Conservation (phyloP, 2,113 vertebrate species). For the Acrocephalus arundinaceus region DNA sequence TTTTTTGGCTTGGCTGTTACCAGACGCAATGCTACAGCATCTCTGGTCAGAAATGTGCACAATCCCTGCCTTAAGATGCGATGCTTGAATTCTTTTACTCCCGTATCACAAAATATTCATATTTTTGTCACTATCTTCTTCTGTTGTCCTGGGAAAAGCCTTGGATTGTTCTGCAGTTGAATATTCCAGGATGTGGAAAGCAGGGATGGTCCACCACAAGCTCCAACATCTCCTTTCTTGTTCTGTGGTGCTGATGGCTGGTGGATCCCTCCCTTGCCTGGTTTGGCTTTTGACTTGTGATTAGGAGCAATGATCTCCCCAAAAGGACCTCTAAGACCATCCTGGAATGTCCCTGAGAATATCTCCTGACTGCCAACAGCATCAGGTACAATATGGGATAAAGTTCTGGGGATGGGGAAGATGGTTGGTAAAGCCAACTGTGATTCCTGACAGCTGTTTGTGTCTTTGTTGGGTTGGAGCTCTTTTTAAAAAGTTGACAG, state of each 20-base stretch:
- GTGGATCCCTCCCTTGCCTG: not conserved
- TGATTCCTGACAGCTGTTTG: not conserved
- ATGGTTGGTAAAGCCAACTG: fast-evolving
- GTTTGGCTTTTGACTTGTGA: not conserved
- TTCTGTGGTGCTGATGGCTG: not conserved
- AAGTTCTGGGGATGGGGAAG: not conserved
- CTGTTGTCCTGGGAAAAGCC: not conserved
- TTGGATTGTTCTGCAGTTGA: not conserved
- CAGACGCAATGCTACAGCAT: not conserved
- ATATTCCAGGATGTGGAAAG: not conserved
- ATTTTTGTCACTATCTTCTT: not conserved
- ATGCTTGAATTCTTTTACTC: not conserved
- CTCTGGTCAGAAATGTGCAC: not conserved
- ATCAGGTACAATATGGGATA: not conserved
- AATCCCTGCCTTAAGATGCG: not conserved
- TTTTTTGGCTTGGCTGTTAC: not conserved
- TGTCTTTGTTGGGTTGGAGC: not conserved
- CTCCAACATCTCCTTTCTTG: not conserved
- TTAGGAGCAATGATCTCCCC: not conserved
- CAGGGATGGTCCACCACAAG: not conserved
- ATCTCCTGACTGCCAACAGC: not conserved
- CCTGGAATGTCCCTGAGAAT: fast-evolving
- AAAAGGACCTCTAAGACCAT: not conserved
- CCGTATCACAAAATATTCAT: not conserved
- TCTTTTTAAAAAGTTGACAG: not conserved